Evolutionary conservation across 1,140 invertebrate genomes (phyloP).

Genomic region (Magallana gigas): DNA sequence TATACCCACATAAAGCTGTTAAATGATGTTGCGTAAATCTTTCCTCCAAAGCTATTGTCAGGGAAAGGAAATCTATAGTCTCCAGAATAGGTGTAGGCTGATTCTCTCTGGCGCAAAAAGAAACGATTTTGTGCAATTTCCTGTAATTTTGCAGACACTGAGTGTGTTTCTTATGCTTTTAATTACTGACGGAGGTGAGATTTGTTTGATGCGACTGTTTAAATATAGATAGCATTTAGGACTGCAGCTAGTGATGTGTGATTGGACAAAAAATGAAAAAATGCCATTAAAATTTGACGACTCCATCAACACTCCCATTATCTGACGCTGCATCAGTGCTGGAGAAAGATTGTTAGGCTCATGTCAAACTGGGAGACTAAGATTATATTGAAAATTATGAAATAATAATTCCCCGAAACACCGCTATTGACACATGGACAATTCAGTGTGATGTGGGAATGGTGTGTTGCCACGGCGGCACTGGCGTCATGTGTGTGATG

Average conservation of each 20-base stretch:
- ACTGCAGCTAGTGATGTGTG: background rate
- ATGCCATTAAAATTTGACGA: background rate
- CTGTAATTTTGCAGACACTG: background rate
- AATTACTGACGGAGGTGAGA: background rate
- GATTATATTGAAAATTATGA: slow-evolving; percentile 35
- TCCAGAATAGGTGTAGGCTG: background rate
- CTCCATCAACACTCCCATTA: too few species aligned
- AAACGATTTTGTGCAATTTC: background rate
- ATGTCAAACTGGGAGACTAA: background rate
- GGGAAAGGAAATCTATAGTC: background rate
- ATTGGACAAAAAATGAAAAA: background rate
- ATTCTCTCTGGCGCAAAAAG: background rate
- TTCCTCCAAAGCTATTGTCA: slow-evolving; percentile 18
- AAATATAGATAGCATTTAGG: slow-evolving; percentile 19
- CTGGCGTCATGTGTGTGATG: background rate
- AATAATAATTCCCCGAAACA: background rate
- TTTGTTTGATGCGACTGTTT: background rate
- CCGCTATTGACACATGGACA: background rate
- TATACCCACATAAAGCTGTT: background rate
- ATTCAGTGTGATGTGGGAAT: background rate
- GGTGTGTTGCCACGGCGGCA: background rate
- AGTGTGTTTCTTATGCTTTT: background rate
- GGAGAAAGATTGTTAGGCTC: background rate
- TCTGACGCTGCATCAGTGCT: background rate
- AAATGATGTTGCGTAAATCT: slow-evolving; percentile 3